phyloP scores from a whole-genome alignment of 1,140 invertebrate genomes.

The Glossosoma conforme region DNA sequence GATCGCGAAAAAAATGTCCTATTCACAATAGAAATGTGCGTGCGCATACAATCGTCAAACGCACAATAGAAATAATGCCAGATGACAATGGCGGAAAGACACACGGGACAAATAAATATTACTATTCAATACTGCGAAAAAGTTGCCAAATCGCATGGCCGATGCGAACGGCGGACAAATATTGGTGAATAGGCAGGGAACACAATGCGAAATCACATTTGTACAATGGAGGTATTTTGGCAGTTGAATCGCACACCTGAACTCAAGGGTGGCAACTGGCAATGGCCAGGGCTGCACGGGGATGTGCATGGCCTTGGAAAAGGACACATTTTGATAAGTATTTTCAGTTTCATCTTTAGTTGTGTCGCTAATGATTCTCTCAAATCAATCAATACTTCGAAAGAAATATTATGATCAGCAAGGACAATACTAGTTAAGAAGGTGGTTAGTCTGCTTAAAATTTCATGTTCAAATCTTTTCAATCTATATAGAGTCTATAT shows the following conservation, averaged over 20 bases:
- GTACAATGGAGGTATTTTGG: slow-evolving; percentile 30
- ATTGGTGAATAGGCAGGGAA: slow-evolving; percentile 8
- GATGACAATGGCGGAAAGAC: slow-evolving; percentile 29
- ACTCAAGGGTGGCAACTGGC: slow-evolving; percentile 22
- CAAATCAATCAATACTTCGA: too few relatives aligned
- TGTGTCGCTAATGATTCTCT: too few relatives aligned
- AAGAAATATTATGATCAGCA: too few relatives aligned
- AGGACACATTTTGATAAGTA: too few relatives aligned
- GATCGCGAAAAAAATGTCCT: slow-evolving; percentile 15
- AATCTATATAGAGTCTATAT: too few relatives aligned
- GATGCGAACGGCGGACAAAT: slow-evolving; percentile 2
- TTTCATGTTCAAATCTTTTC: too few relatives aligned
- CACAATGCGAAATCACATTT: slow-evolving; percentile 29
- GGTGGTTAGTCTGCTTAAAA: too few relatives aligned
- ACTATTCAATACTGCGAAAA: slow-evolving; percentile 30
- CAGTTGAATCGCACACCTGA: slow-evolving; percentile 30
- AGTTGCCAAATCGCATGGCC: slow-evolving; percentile 28
- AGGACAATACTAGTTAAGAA: too few relatives aligned
- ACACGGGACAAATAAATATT: slow-evolving; percentile 32
- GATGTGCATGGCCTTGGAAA: too few relatives aligned
- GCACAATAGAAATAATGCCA: slow-evolving; percentile 27
- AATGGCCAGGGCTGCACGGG: background rate
- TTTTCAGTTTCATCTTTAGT: too few relatives aligned
- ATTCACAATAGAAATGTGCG: slow-evolving; percentile 28
- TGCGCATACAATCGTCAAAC: slow-evolving; percentile 28